A percentile compares a stretch with the other conserved stretches of the same genome.
These are phyloP conservation scores for Phaenicophaeus curvirostris DNA, from an alignment of 2,797 vertebrate genomes.

Conservation along the genomic window DNA sequence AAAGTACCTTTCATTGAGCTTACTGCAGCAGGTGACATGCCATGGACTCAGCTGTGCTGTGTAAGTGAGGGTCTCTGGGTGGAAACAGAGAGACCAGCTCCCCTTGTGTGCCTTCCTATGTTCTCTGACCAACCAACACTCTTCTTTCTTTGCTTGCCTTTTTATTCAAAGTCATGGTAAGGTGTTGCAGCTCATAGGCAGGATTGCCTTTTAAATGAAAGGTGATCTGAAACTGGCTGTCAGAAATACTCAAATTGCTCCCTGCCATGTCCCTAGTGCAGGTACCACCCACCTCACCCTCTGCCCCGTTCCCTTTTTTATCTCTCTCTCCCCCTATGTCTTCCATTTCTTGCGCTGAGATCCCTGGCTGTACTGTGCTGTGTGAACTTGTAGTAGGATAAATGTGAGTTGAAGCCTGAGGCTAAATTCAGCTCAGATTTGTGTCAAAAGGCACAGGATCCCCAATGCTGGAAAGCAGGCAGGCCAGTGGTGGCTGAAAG, in stretches of 20 bases:
- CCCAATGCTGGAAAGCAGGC: not conserved
- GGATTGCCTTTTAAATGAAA: not conserved
- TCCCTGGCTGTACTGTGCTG: not conserved
- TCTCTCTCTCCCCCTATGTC: not conserved
- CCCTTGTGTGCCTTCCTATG: accelerated
- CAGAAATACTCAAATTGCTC: not conserved
- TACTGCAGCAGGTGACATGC: not conserved
- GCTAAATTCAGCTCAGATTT: not conserved
- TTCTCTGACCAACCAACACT: not conserved
- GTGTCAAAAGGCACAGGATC: not conserved
- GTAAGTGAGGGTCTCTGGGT: not conserved
- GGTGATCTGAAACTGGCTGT: not conserved
- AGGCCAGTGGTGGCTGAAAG: accelerated
- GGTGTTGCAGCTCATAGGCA: not conserved
- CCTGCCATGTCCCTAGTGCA: not conserved
- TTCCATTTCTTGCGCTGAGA: not conserved
- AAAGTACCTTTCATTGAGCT: not conserved
- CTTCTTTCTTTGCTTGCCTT: not conserved
- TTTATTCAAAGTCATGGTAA: not conserved
- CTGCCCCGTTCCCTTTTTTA: accelerated
- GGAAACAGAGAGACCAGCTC: not conserved
- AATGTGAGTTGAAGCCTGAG: not conserved
- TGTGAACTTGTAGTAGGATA: not conserved
- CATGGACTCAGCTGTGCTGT: not conserved
- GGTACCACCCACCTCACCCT: not conserved